These are phyloP conservation scores for Cryptus armator DNA, from an alignment of 2,888 invertebrate species.

Conservation along the genomic window DNA sequence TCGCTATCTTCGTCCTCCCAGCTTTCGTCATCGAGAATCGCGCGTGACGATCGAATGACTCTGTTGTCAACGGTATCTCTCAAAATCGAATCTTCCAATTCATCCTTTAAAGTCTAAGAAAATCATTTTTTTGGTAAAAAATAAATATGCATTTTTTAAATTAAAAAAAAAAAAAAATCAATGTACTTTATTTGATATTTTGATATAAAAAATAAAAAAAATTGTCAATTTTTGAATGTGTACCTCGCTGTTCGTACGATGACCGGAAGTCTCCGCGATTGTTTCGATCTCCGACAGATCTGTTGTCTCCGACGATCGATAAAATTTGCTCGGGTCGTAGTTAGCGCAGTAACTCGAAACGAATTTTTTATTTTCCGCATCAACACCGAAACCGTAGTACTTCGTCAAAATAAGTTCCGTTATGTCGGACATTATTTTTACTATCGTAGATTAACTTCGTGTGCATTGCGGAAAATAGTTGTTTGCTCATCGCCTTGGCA, in stretches of 20 bases:
- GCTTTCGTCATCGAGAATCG: constrained; percentile 56
- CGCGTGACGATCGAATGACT: constrained; percentile 65
- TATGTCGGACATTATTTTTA: constrained; percentile 72
- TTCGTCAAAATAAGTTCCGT: constrained; percentile 71
- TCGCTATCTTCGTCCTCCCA: constrained; percentile 56
- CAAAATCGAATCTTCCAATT: constrained; percentile 39
- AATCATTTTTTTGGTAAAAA: not conserved
- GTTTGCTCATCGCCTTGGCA: constrained; percentile 65
- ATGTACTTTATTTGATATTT: not conserved
- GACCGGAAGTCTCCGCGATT: constrained; percentile 28
- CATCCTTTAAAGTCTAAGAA: constrained; percentile 42
- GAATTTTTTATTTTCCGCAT: constrained; percentile 55
- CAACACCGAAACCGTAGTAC: constrained; percentile 75
- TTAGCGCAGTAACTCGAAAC: constrained; percentile 71
- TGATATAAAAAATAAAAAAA: not conserved
- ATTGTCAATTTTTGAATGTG: not conserved
- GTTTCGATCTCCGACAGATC: constrained; percentile 52
- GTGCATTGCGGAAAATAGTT: constrained; percentile 47
- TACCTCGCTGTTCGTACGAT: constrained; percentile 52
- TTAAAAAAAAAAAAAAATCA: not conserved
- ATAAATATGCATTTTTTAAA: not conserved
- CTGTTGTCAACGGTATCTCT: constrained; percentile 34
- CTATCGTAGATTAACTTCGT: constrained; percentile 8
- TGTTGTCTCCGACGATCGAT: constrained; percentile 56
- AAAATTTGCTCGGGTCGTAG: constrained; percentile 53